A percentile compares a stretch with the other conserved stretches of the same genome.
phyloP scores from a whole-genome alignment of 2,113 vertebrate species.

The Coturnix japonica region DNA sequence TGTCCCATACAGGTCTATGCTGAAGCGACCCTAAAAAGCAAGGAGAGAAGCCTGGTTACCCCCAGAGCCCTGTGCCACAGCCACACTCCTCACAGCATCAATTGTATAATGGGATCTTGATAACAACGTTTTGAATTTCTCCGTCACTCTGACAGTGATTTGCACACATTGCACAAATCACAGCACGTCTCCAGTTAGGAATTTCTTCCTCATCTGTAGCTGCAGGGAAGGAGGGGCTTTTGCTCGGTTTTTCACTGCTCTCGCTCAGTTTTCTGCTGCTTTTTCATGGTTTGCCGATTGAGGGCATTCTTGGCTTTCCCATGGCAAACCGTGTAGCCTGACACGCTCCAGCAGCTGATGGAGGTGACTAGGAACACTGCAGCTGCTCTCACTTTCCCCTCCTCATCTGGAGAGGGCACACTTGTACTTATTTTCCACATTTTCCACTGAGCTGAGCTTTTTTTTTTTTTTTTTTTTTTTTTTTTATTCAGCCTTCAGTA shows the following conservation, averaged over 20 bases:
- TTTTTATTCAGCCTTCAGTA: neutral
- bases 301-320: conserved; percentile 67
- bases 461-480: accelerated
- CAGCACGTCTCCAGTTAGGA: neutral
- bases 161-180: neutral
- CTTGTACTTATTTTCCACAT: conserved; percentile 5
- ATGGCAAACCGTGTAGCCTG: neutral
- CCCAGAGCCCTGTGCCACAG: accelerated
- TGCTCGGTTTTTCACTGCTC: neutral
- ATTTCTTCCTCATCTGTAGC: conserved; percentile 2
- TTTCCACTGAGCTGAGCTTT: neutral
- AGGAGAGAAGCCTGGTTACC: neutral
- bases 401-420: conserved; percentile 52
- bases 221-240: neutral
- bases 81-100: neutral
- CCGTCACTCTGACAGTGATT: neutral
- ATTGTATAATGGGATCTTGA: conserved; percentile 51
- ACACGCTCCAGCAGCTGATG: neutral
- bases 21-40: conserved; percentile 88
- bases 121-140: neutral
- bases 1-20: conserved; percentile 91
- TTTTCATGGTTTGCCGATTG: conserved; percentile 39
- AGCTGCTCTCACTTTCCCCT: neutral
- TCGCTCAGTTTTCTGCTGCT: neutral
- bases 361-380: neutral